These are phyloP conservation scores for Mylabris sibirica DNA, from an alignment of 2,888 invertebrate genomes.

Conservation along the genomic window DNA sequence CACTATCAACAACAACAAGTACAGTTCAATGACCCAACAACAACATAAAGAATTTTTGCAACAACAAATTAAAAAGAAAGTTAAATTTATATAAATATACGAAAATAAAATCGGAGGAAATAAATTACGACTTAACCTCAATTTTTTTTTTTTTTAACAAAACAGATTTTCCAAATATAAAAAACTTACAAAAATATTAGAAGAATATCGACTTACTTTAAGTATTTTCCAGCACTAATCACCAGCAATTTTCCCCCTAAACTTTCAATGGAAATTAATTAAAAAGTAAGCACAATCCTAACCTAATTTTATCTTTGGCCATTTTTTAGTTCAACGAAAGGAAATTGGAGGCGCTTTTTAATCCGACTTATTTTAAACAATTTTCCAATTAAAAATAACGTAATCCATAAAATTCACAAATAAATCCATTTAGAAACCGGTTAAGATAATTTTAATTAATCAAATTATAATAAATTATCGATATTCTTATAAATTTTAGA, in stretches of 20 bases:
- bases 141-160: neutral
- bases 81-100: constrained; percentile 7
- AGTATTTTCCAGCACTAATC: neutral
- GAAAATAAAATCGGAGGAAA: constrained; percentile 6
- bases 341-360: neutral
- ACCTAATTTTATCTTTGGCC: neutral
- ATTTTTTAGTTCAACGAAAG: neutral
- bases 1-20: neutral
- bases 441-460: neutral
- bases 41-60: constrained; percentile 6
- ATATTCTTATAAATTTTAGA: neutral
- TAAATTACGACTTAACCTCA: constrained; percentile 12
- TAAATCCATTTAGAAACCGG: neutral
- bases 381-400: neutral
- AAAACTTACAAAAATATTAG: neutral
- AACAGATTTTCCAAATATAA: neutral
- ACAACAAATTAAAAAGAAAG: constrained; percentile 11
- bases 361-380: neutral
- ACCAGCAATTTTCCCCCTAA: neutral
- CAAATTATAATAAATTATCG: neutral
- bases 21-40: constrained; percentile 10
- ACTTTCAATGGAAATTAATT: neutral
- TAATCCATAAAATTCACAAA: neutral
- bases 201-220: neutral
- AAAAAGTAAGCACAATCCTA: neutral